Conservation (phyloP, 2,113 vertebrate species). For the Indicator indicator region DNA sequence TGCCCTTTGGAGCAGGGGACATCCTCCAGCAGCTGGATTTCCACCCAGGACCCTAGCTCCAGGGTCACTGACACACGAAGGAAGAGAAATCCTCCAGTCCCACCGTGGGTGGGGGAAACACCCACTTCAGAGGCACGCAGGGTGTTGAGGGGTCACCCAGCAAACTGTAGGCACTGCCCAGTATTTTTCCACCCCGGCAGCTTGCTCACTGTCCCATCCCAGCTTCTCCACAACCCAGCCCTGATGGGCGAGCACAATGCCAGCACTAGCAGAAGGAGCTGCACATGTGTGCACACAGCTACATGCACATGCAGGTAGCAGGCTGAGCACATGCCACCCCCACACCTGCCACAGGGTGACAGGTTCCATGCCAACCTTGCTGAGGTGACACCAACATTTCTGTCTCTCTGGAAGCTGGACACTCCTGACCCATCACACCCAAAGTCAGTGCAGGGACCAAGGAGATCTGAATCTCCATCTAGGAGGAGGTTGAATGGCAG, state of each 20-base stretch:
- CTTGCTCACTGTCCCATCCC: background rate
- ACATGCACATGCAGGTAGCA: background rate
- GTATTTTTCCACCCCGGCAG: background rate
- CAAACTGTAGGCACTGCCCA: background rate
- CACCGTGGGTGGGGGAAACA: background rate
- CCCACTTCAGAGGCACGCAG: background rate
- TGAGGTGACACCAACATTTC: background rate
- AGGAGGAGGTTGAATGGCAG: background rate
- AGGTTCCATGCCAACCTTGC: background rate
- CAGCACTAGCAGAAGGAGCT: background rate
- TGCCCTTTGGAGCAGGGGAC: background rate
- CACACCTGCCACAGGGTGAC: background rate
- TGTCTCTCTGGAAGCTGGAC: background rate
- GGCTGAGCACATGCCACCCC: background rate
- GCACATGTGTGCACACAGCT: rapidly evolving
- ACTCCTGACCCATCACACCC: background rate
- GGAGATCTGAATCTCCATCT: background rate
- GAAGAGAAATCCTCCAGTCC: background rate
- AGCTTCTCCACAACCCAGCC: background rate
- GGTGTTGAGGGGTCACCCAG: background rate
- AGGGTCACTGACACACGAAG: background rate
- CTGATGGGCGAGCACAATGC: rapidly evolving
- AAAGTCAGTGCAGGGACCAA: background rate
- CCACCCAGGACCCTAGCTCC: background rate
- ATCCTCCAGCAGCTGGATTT: background rate